A percentile compares a stretch with the other conserved stretches of the same genome.
Conservation (phyloP, 1,140 invertebrate species). For the Cydia pomonella region DNA sequence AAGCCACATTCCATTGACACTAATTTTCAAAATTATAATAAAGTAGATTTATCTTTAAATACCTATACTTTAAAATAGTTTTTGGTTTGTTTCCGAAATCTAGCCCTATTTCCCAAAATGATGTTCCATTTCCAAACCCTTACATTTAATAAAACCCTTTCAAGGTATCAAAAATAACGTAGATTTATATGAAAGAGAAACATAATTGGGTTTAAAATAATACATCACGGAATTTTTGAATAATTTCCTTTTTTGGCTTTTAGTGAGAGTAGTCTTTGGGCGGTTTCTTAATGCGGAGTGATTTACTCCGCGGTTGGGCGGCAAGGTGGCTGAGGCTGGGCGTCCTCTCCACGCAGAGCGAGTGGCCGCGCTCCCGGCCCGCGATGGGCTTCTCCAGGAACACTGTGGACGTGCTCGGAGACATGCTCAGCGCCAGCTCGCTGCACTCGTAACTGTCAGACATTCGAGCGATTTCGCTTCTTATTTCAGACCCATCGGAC, state of each 20-base stretch:
- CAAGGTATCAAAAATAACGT: slow-evolving; percentile 51
- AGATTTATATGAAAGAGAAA: slow-evolving; percentile 30
- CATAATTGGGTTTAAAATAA: neutral
- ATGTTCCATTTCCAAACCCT: neutral
- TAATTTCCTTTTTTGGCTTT: neutral
- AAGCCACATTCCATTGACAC: slow-evolving; percentile 50
- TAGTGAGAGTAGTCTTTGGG: slow-evolving; percentile 41
- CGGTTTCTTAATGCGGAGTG: slow-evolving; percentile 58
- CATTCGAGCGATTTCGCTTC: slow-evolving; percentile 51
- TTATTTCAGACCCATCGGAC: slow-evolving; percentile 53
- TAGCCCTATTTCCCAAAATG: neutral
- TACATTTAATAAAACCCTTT: slow-evolving; percentile 29
- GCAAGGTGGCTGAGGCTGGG: slow-evolving; percentile 48
- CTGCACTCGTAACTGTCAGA: slow-evolving; percentile 48
- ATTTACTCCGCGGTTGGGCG: slow-evolving; percentile 65
- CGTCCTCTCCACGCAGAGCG: slow-evolving; percentile 57
- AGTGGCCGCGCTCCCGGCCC: slow-evolving; percentile 57
- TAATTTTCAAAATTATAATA: slow-evolving; percentile 29
- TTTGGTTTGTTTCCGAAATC: neutral
- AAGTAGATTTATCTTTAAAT: neutral
- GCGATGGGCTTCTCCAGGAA: slow-evolving; percentile 46
- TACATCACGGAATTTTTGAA: neutral
- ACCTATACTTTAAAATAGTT: neutral
- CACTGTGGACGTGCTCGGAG: slow-evolving; percentile 42
- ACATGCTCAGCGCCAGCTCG: slow-evolving; percentile 46